These are phyloP conservation scores for Hydropotes inermis DNA, from an alignment of 2,113 vertebrate species.

Conservation along the genomic window DNA sequence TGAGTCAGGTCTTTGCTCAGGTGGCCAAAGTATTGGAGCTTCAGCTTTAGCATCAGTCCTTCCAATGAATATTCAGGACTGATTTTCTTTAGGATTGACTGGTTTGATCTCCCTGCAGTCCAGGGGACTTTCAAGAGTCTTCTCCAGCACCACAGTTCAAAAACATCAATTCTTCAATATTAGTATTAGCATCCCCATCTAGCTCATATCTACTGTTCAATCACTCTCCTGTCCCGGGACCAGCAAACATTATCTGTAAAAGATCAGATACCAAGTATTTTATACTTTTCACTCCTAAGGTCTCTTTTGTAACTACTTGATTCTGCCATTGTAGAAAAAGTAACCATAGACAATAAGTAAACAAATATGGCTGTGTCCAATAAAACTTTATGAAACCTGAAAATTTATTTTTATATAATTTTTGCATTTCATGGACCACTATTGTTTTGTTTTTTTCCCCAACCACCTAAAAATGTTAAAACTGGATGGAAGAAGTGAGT, in stretches of 20 bases:
- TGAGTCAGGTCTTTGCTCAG: background rate
- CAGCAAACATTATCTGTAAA: background rate
- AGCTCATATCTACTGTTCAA: background rate
- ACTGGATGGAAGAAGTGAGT: background rate
- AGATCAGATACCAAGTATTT: background rate
- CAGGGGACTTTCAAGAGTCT: background rate
- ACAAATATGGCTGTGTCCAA: background rate
- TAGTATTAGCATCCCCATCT: background rate
- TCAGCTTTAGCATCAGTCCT: background rate
- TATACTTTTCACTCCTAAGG: background rate
- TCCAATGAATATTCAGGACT: background rate
- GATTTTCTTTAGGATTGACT: background rate
- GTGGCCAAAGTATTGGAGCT: background rate
- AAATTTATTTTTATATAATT: conserved; percentile 19
- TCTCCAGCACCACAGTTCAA: background rate
- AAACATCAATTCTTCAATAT: background rate
- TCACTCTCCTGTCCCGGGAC: background rate
- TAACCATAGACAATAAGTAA: background rate
- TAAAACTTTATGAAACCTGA: conserved; percentile 8
- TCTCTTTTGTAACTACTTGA: background rate
- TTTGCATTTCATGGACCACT: background rate
- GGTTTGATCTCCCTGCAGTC: background rate
- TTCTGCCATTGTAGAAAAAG: background rate
- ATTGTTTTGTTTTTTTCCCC: background rate
- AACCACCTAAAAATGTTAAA: background rate